Evolutionary conservation across 2,797 vertebrate genomes (phyloP).

Genomic region (Loris lydekkerianus): DNA sequence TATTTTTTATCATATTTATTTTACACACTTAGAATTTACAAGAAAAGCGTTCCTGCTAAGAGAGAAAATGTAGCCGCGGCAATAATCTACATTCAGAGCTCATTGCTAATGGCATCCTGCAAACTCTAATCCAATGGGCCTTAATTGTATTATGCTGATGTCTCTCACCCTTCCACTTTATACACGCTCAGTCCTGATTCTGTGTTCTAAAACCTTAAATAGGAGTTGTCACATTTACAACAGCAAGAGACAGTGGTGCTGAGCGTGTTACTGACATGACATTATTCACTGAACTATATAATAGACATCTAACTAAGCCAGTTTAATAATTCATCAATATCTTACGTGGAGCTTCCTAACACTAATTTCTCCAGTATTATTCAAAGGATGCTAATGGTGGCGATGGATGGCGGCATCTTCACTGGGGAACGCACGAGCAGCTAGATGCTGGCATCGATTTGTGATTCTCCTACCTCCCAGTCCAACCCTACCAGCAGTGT

Average conservation of each 20-base stretch:
- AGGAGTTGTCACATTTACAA: constrained; percentile 86
- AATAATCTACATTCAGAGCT: constrained; percentile 83
- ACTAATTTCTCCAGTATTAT: constrained; percentile 56
- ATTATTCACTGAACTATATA: constrained; percentile 62
- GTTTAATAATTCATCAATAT: constrained; percentile 75
- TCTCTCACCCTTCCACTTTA: constrained; percentile 82
- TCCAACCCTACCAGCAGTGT: rapidly evolving
- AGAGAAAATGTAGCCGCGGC: constrained; percentile 56
- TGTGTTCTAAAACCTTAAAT: constrained; percentile 84
- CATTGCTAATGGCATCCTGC: constrained; percentile 85
- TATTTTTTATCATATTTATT: constrained; percentile 79
- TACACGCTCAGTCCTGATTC: constrained; percentile 79
- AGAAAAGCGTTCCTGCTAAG: constrained; percentile 48
- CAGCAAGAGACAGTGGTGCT: constrained; percentile 74
- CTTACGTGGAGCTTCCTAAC: neutral
- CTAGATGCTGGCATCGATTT: neutral
- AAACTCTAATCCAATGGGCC: constrained; percentile 88
- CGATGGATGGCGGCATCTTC: neutral
- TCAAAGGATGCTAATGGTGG: constrained; percentile 63
- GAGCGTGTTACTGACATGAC: constrained; percentile 69
- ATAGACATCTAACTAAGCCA: constrained; percentile 58
- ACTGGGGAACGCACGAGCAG: neutral
- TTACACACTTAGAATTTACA: constrained; percentile 72
- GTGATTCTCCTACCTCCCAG: neutral
- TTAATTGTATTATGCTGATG: constrained; percentile 87